Percentiles rank a stretch among this genome's conserved stretches.
Evolutionary conservation across 2,888 invertebrate species (phyloP).

Genomic region (Axea sp.): DNA sequence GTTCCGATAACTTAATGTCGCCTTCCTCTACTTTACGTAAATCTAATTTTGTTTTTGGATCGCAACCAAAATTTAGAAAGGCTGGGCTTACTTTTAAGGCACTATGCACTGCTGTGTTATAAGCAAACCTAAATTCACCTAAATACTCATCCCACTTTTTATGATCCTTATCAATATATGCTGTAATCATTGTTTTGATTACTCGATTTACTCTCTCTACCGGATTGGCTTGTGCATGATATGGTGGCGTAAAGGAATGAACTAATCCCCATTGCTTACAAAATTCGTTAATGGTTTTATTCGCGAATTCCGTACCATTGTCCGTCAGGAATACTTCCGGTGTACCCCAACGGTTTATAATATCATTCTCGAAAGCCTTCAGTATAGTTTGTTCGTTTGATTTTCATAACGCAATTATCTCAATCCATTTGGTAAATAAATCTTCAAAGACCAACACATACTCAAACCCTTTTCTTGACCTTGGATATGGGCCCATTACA

Average conservation of each 20-base stretch:
- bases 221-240: slow-evolving; percentile 49
- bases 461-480: slow-evolving; percentile 9
- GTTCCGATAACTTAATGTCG: slow-evolving; percentile 1
- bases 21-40: background rate
- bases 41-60: background rate
- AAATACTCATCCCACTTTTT: too few relatives aligned
- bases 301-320: slow-evolving; percentile 43
- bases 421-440: slow-evolving; percentile 33
- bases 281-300: slow-evolving; percentile 3
- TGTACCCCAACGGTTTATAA: slow-evolving; percentile 46
- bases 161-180: too few relatives aligned
- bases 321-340: slow-evolving; percentile 24
- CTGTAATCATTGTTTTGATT: too few relatives aligned
- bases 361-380: slow-evolving; percentile 12
- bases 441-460: slow-evolving; percentile 17
- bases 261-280: slow-evolving; percentile 9
- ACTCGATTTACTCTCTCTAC: too few relatives aligned
- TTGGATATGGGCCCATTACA: slow-evolving; percentile 66
- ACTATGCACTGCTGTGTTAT: too few relatives aligned
- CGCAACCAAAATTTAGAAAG: slow-evolving; percentile 20
- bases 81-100: slow-evolving; percentile 19
- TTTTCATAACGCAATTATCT: slow-evolving; percentile 10
- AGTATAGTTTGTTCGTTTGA: slow-evolving; percentile 20
- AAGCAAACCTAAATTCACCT: too few relatives aligned
- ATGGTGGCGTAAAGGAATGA: slow-evolving; percentile 17